phyloP scores from a whole-genome alignment of 2,113 vertebrate genomes.

The Gila orcuttii region DNA sequence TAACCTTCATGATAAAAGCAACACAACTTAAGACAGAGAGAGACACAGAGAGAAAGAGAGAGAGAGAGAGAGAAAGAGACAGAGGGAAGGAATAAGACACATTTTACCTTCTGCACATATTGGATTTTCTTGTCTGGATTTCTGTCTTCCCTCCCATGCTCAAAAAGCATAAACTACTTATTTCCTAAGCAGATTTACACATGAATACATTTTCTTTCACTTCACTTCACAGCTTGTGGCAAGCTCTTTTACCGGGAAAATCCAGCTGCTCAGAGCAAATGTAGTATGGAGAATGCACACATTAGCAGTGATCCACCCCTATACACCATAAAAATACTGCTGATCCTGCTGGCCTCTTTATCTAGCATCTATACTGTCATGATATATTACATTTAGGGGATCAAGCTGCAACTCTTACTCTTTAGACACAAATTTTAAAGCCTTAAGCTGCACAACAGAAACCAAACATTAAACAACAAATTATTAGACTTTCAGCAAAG shows the following conservation, averaged over 20 bases:
- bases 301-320: constrained; percentile 4
- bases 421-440: too few relatives aligned
- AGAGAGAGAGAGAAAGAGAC: neutral
- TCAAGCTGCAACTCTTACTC: neutral
- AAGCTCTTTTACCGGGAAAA: neutral
- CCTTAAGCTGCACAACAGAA: neutral
- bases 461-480: neutral
- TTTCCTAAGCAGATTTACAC: constrained; percentile 5
- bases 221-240: neutral
- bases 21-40: neutral
- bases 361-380: neutral
- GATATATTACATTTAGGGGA: neutral
- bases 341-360: neutral
- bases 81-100: neutral
- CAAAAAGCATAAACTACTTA: constrained; percentile 10
- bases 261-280: neutral
- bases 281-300: neutral
- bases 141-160: constrained; percentile 18
- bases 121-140: constrained; percentile 9
- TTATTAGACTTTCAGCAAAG: neutral
- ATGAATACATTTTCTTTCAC: neutral
- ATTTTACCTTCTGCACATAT: constrained; percentile 6
- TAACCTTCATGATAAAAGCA: neutral
- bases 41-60: neutral
- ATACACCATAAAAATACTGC: neutral